Evolutionary conservation across 2,113 vertebrate genomes (phyloP).

Genomic region (Upupa epops): DNA sequence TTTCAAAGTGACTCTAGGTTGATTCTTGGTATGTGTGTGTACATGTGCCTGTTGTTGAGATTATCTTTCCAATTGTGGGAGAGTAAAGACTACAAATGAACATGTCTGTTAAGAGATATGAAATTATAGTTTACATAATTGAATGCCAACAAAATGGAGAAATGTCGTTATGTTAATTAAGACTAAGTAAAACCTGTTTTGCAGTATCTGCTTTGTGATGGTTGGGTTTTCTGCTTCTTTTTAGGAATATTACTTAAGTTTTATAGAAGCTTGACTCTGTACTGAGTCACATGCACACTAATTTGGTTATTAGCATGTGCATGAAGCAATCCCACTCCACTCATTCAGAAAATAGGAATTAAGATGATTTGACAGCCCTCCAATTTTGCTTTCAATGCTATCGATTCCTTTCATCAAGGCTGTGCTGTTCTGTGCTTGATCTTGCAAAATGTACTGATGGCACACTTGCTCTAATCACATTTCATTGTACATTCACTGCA

Average conservation of each 20-base stretch:
- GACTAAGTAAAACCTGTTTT: not conserved
- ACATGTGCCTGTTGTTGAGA: not conserved
- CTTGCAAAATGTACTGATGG: slow-evolving; percentile 70
- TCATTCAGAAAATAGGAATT: slow-evolving; percentile 79
- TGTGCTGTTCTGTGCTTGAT: slow-evolving; percentile 54
- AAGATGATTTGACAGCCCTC: slow-evolving; percentile 80
- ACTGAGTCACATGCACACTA: slow-evolving; percentile 66
- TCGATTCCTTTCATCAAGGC: slow-evolving; percentile 77
- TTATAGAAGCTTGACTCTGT: not conserved
- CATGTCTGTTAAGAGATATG: not conserved
- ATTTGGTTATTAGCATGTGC: slow-evolving; percentile 78
- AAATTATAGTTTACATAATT: not conserved
- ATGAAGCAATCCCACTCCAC: slow-evolving; percentile 59
- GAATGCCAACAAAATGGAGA: not conserved
- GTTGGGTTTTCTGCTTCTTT: not conserved
- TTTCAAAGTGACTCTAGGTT: not conserved
- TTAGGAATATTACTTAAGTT: slow-evolving; percentile 1
- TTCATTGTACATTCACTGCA: slow-evolving; percentile 69
- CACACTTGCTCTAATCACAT: slow-evolving; percentile 71
- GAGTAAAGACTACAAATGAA: not conserved
- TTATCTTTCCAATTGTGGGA: not conserved
- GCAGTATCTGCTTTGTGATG: not conserved
- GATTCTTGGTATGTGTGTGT: not conserved
- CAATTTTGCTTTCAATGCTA: slow-evolving; percentile 81
- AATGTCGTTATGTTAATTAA: not conserved